phyloP scores from a whole-genome alignment of 92 coral and sea anemone genomes.

The Heteractis magnifica region DNA sequence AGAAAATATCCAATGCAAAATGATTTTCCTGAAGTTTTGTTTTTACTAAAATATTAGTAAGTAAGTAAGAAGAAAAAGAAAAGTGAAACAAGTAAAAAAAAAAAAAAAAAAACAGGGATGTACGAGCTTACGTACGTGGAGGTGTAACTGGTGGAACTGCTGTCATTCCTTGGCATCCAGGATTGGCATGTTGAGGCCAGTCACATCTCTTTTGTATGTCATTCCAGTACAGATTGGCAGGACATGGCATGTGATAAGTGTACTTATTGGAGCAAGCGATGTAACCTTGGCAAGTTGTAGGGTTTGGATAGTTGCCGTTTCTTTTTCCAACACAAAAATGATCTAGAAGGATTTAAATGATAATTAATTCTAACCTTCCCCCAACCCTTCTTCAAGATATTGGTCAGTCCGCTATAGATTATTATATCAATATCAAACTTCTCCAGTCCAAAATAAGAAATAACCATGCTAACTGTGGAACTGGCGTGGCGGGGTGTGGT shows the following conservation, averaged over 20 bases:
- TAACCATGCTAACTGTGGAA: too few species aligned
- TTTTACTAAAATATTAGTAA: too few species aligned
- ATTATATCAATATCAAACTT: too few species aligned
- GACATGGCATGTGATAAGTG: slow-evolving; percentile 31
- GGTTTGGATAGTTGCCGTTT: slow-evolving; percentile 44
- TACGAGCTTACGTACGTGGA: background rate
- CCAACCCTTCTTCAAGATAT: too few species aligned
- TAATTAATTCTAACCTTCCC: background rate
- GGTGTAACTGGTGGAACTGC: background rate
- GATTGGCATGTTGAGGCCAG: slow-evolving; percentile 16
- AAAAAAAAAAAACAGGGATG: too few species aligned
- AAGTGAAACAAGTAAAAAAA: too few species aligned
- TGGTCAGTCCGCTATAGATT: too few species aligned
- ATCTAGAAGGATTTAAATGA: background rate
- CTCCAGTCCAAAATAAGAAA: too few species aligned
- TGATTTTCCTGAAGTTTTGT: too few species aligned
- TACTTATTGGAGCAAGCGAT: slow-evolving; percentile 39
- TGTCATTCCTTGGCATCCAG: slow-evolving; percentile 3
- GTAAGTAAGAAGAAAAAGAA: too few species aligned
- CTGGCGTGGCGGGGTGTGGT: too few species aligned
- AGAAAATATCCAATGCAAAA: too few species aligned
- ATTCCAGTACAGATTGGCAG: slow-evolving; percentile 32
- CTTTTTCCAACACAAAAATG: background rate
- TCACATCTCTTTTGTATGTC: slow-evolving; percentile 35
- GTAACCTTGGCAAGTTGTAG: slow-evolving; percentile 36